Percentiles rank a stretch among this genome's conserved stretches.
phyloP scores from a whole-genome alignment of 2,797 vertebrate species.

The Melanotaenia nigrans region DNA sequence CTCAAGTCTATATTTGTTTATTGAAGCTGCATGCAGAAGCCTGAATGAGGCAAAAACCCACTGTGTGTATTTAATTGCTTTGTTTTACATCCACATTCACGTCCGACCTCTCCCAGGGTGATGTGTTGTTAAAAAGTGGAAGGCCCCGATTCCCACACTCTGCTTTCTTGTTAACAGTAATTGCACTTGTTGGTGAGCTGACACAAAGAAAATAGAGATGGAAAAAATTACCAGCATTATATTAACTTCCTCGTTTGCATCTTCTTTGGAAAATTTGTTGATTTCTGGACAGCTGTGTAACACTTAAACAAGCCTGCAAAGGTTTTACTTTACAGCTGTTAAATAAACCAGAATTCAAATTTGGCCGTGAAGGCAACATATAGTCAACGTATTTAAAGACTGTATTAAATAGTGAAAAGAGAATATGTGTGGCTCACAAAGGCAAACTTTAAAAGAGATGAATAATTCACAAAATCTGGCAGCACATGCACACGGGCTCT shows the following conservation, averaged over 20 bases:
- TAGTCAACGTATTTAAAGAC: conserved; percentile 53
- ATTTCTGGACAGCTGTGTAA: conserved; percentile 62
- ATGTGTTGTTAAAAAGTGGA: conserved; percentile 80
- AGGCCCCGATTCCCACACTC: conserved; percentile 69
- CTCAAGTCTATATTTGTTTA: conserved; percentile 81
- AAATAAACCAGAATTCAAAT: conserved; percentile 82
- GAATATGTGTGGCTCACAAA: conserved; percentile 86
- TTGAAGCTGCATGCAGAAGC: conserved; percentile 60
- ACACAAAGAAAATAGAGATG: conserved; percentile 64
- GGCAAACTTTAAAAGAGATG: conserved; percentile 81
- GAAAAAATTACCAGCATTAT: conserved; percentile 57
- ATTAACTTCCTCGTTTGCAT: conserved; percentile 79
- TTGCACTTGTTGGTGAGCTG: conserved; percentile 81
- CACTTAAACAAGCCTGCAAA: conserved; percentile 3
- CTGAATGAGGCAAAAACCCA: conserved; percentile 62
- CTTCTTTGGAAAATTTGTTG: conserved; percentile 81
- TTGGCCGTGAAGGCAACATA: conserved; percentile 50
- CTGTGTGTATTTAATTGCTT: conserved; percentile 82
- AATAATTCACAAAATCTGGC: conserved; percentile 95
- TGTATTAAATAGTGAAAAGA: conserved; percentile 33
- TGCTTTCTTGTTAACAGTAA: conserved; percentile 82
- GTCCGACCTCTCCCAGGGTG: conserved; percentile 77
- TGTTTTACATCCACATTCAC: conserved; percentile 83
- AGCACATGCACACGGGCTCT: conserved; percentile 76
- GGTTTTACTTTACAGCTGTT: conserved; percentile 75